Evolutionary conservation across 2,113 vertebrate species (phyloP).

Genomic region (Chloebia gouldiae): DNA sequence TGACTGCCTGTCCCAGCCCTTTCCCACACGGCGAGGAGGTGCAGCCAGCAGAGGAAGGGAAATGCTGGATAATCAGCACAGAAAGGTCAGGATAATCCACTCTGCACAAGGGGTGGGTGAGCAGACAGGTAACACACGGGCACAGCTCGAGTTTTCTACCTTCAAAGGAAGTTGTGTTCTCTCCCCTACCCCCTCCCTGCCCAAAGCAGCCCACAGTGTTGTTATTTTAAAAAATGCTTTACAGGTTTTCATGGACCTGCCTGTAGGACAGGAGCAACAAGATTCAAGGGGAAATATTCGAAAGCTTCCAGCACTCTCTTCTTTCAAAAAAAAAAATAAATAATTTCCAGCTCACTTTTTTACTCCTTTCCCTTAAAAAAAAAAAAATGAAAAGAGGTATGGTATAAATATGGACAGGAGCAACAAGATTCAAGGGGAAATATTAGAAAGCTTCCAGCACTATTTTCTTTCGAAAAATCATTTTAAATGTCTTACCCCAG

Average conservation of each 20-base stretch:
- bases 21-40: neutral
- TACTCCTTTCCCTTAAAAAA: too few species aligned
- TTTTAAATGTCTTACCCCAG: neutral
- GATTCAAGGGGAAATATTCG: neutral
- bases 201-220: neutral
- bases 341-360: too few species aligned
- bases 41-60: neutral
- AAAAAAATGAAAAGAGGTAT: too few species aligned
- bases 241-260: neutral
- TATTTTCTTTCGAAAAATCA: neutral
- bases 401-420: neutral
- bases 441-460: neutral
- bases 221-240: neutral
- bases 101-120: neutral
- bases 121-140: neutral
- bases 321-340: neutral
- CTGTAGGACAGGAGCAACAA: neutral
- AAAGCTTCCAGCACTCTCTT: neutral
- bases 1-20: neutral
- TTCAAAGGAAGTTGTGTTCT: neutral
- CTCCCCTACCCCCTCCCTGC: neutral
- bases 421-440: neutral
- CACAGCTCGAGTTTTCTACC: neutral
- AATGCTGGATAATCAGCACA: conserved; percentile 17
- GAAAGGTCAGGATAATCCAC: conserved; percentile 37